phyloP scores from a whole-genome alignment of 2,797 vertebrate genomes.

The Protosalanx chinensis region DNA sequence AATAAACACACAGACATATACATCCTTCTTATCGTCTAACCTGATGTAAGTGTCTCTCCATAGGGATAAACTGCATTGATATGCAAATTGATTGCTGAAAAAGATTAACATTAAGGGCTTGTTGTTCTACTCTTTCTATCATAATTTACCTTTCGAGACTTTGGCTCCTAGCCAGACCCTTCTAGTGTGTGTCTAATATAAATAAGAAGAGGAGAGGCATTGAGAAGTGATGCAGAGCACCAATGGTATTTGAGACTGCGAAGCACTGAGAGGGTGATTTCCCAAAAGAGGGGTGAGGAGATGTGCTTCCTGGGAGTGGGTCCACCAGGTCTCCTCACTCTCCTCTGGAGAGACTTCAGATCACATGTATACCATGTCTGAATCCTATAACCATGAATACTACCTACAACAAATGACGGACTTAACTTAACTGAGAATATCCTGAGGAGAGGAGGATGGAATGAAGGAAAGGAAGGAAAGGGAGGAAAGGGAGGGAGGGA shows the following conservation, averaged over 20 bases:
- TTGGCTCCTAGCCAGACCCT: neutral
- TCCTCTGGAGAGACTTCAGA: neutral
- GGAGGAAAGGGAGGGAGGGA: too few relatives aligned
- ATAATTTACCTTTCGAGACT: neutral
- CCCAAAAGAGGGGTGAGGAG: neutral
- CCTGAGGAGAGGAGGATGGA: too few relatives aligned
- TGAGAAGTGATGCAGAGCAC: neutral
- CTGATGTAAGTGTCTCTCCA: too few relatives aligned
- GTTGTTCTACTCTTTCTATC: neutral
- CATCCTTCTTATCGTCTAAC: too few relatives aligned
- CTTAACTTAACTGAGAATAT: too few relatives aligned
- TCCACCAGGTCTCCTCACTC: neutral
- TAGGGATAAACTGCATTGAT: too few relatives aligned
- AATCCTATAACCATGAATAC: too few relatives aligned
- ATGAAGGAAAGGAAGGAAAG: too few relatives aligned
- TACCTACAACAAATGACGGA: too few relatives aligned
- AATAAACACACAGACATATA: slow-evolving; percentile 3
- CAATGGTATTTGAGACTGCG: neutral
- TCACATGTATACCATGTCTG: too few relatives aligned
- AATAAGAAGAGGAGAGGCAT: neutral
- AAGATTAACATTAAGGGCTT: too few relatives aligned
- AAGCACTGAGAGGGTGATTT: neutral
- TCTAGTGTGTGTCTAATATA: neutral
- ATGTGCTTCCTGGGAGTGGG: neutral
- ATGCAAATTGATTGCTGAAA: too few relatives aligned